Evolutionary conservation across 2,797 vertebrate genomes (phyloP), one percentile per base, ranked within the genome.

Genomic region (Falco novaeseelandiae): DNA sequence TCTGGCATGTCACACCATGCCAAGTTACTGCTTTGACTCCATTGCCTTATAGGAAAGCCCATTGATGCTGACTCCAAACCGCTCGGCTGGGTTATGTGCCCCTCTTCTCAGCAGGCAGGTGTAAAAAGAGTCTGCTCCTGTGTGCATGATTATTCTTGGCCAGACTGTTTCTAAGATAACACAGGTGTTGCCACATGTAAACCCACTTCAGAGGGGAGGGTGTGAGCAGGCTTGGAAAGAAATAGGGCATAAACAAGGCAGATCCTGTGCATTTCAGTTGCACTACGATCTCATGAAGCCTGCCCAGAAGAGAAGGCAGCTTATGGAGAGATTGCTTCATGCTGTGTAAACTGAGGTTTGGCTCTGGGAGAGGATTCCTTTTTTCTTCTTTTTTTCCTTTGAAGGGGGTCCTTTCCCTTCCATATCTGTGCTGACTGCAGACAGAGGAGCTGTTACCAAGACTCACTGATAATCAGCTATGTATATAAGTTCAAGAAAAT

Each of bases 131-230:
- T 59, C 59, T 22, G 17, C 48, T 49, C 4, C 61, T 59, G 6
- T 11, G 9, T 36, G 12, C 40, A 21, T 36, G 46, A 46, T 93
- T 95, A 32, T 94, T 90, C 85, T 96, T 96, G 96, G 95, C 93
- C 69, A 17, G 12, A 62, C 38, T 3, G 3, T 59, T 69, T 91
- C 57, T 71, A 51, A 67, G 72, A 92, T 87, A 96, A 79, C 95
- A 87, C 69, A 91, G 93, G 91, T 94, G 92, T 32, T 58, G 59
- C 73, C 27, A 23, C 3, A 2, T 51, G 34, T 7, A 42, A 70
- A 74, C 57, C n/a, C 27, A 30, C 72, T 91, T 92, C 36, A 32
- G 73, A 82, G 74, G 7, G 49, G 51, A 92, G 71, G 15, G 29
- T 0, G 9, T 83, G 70, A 77, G 49, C 27, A 40, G 15, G 14